phyloP scores from a whole-genome alignment of 2,113 vertebrate genomes.

The Romanogobio albipinnatus region DNA sequence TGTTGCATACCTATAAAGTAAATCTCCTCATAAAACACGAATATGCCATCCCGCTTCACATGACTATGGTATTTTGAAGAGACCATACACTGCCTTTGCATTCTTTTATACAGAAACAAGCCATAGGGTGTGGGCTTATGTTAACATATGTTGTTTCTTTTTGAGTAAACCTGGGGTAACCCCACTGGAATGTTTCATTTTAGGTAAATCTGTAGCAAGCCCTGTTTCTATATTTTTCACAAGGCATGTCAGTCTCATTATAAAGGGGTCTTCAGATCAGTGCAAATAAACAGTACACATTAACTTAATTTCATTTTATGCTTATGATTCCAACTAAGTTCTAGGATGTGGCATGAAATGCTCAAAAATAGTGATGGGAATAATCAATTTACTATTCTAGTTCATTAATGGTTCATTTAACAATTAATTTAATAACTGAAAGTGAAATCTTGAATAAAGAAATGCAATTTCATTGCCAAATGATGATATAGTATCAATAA shows the following conservation, averaged over 20 bases:
- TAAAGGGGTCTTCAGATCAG: not conserved
- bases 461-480: not conserved
- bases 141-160: constrained; percentile 33
- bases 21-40: constrained; percentile 46
- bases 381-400: not conserved
- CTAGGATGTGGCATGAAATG: not conserved
- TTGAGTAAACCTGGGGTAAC: constrained; percentile 29
- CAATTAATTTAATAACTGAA: not conserved
- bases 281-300: not conserved
- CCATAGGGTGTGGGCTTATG: constrained; percentile 15
- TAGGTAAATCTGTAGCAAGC: constrained; percentile 38
- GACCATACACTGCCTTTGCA: not conserved
- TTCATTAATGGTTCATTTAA: not conserved
- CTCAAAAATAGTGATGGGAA: not conserved
- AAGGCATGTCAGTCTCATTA: constrained; percentile 4
- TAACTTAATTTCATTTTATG: not conserved
- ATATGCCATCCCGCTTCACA: constrained; percentile 11
- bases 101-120: constrained; percentile 23
- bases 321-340: not conserved
- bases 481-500: not conserved
- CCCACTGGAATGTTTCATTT: constrained; percentile 50
- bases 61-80: constrained; percentile 26
- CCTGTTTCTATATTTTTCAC: not conserved
- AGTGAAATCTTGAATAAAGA: not conserved
- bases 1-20: constrained; percentile 27